Evolutionary conservation across 2,797 vertebrate species (phyloP), one percentile per base, ranked within the genome.

Genomic region (Buceros bicornis): DNA sequence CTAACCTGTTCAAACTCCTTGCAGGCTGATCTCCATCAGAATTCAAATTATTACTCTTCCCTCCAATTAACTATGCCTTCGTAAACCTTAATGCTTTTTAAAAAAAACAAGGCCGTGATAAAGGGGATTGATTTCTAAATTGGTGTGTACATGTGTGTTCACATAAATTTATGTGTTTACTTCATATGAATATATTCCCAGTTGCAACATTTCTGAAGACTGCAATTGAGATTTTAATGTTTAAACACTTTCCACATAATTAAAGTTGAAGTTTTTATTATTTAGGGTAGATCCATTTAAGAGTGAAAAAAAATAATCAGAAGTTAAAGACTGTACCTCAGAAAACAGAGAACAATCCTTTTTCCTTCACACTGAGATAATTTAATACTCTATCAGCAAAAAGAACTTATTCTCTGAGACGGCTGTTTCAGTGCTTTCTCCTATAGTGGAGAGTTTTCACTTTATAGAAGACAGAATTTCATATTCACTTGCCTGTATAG

Each of bases 161-260:
- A 61, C 37, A 79, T 70, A 74, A 87, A 83, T 87, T n/a, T 82
- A 82, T 62, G 21, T 83, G 66, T 82, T 93, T 96, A 71, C 10
- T 88, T 83, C 65, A 16, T 33, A 24, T 19, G 4, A 85, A 51
- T 53, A 10, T 78, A 74, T 67, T 93, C 57, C 37, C 20, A 85
- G 20, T 14, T 72, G n/a, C 10, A 82, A 50, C 4, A 67, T 74
- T 94, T 90, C 35, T 69, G 70, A 88, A 78, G 51, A 31, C 28
- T 51, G 16, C 8, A 62, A 54, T 93, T 76, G 26, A 72, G 37
- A 76, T 66, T 79, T 93, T 61, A 71, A 61, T 65, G 15, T 71
- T 89, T 66, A 81, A 94, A 81, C n/a, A 66, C 18, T 77, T 91
- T 58, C 18, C 4, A 25, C 21, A 62, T 82, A 82, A 87, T 83